Conservation (phyloP, 2,113 vertebrate species). For the Pogonocichla stellata region DNA sequence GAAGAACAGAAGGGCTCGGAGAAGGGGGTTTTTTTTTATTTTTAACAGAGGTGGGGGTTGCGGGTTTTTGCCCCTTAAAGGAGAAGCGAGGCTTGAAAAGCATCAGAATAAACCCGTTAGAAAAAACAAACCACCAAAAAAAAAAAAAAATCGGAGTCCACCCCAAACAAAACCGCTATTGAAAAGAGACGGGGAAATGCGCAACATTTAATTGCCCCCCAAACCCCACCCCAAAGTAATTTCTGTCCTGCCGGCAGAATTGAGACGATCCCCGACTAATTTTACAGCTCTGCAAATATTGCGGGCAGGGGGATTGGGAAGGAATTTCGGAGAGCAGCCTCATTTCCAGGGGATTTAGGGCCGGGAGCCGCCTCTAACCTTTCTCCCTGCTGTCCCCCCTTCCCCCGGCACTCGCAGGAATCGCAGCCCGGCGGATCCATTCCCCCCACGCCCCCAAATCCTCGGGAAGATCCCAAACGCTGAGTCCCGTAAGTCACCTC, state of each 20-base stretch:
- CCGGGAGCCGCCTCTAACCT: slow-evolving; percentile 5
- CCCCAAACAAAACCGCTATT: slow-evolving; percentile 59
- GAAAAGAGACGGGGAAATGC: neutral
- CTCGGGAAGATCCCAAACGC: neutral
- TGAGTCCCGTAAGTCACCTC: too few species aligned
- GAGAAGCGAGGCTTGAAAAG: slow-evolving; percentile 38
- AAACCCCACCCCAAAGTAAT: neutral
- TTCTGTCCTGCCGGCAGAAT: neutral
- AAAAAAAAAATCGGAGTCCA: slow-evolving; percentile 13
- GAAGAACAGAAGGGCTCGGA: slow-evolving; percentile 86
- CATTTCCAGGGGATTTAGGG: slow-evolving; percentile 49
- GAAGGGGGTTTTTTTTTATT: neutral
- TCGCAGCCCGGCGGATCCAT: neutral
- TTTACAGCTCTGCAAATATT: neutral
- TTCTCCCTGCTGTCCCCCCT: neutral
- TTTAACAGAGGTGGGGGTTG: slow-evolving; percentile 9
- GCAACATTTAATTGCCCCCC: neutral
- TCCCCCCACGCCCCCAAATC: neutral
- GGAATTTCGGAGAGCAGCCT: slow-evolving; percentile 35
- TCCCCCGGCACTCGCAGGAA: neutral
- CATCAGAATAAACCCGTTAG: slow-evolving; percentile 74
- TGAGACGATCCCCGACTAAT: neutral
- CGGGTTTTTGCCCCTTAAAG: neutral
- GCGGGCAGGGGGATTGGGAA: neutral
- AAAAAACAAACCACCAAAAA: neutral